Conservation (phyloP, 2,888 invertebrate species). For the Drosophila paracracens region DNA sequence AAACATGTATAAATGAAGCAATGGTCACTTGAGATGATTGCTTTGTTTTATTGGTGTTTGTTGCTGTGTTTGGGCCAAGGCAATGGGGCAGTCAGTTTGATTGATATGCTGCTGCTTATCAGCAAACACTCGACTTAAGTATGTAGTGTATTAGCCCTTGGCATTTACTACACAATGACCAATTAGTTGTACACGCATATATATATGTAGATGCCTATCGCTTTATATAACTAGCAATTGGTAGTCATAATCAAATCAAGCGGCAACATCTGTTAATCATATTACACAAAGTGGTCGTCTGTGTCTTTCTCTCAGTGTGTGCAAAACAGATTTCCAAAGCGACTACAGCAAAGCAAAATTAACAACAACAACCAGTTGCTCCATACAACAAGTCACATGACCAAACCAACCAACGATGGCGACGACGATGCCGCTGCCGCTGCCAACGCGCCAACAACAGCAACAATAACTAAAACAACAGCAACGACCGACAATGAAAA, state of each 20-base stretch:
- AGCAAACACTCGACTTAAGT: slow-evolving; percentile 49
- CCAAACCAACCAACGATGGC: slow-evolving; percentile 73
- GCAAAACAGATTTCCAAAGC: slow-evolving; percentile 75
- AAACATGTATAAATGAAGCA: slow-evolving; percentile 8
- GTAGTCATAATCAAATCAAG: slow-evolving; percentile 61
- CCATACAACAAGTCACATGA: slow-evolving; percentile 80
- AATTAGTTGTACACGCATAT: slow-evolving; percentile 12
- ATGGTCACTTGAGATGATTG: slow-evolving; percentile 49
- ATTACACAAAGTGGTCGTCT: slow-evolving; percentile 58
- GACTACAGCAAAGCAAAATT: slow-evolving; percentile 64
- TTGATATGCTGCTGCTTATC: slow-evolving; percentile 65
- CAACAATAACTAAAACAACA: slow-evolving; percentile 7
- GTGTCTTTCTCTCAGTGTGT: slow-evolving; percentile 24
- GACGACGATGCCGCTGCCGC: slow-evolving; percentile 62
- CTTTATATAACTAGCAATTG: slow-evolving; percentile 39
- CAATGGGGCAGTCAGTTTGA: slow-evolving; percentile 47
- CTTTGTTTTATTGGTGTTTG: not conserved
- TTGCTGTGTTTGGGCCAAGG: slow-evolving; percentile 51
- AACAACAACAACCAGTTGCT: slow-evolving; percentile 73
- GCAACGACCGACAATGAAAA: slow-evolving; percentile 51
- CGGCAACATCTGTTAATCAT: slow-evolving; percentile 68
- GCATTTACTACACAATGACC: slow-evolving; percentile 39
- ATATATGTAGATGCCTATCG: not conserved
- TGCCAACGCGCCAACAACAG: slow-evolving; percentile 34
- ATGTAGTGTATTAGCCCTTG: slow-evolving; percentile 62